A percentile compares a stretch with the other conserved stretches of the same genome.
These are phyloP conservation scores for Baccha elongata DNA, from an alignment of 2,888 invertebrate species.

Conservation along the genomic window DNA sequence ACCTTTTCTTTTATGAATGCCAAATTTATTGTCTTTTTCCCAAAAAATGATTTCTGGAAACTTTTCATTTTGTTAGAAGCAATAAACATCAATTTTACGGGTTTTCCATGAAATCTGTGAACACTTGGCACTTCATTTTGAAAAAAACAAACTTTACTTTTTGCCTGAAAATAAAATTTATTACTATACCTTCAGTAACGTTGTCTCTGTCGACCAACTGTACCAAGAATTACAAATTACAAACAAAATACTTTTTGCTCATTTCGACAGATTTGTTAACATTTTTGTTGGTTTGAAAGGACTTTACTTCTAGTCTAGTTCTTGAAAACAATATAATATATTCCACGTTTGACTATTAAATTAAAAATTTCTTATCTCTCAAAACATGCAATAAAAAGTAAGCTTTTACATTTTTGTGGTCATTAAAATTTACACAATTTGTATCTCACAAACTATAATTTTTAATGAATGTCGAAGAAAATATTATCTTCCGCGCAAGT, in stretches of 20 bases:
- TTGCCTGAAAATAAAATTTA: slow-evolving; percentile 38
- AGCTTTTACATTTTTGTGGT: slow-evolving; percentile 3
- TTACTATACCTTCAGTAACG: slow-evolving; percentile 15
- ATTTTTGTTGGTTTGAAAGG: not conserved
- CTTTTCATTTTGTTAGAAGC: slow-evolving; percentile 11
- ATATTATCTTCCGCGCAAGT: not conserved
- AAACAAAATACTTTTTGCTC: not conserved
- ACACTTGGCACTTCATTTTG: slow-evolving; percentile 46
- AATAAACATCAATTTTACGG: slow-evolving; percentile 65
- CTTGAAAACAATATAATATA: not conserved
- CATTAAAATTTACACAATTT: not conserved
- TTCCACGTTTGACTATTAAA: slow-evolving; percentile 11
- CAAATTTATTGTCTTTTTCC: not conserved
- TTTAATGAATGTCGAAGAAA: slow-evolving; percentile 1
- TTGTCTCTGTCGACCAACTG: not conserved
- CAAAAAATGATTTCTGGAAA: not conserved
- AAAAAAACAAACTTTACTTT: slow-evolving; percentile 26
- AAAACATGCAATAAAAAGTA: not conserved
- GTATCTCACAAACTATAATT: slow-evolving; percentile 2
- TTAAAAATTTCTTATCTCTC: slow-evolving; percentile 11
- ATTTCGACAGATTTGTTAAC: not conserved
- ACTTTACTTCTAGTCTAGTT: not conserved
- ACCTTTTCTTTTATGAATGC: slow-evolving; percentile 27
- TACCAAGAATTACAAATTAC: not conserved
- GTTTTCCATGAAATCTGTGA: slow-evolving; percentile 30